Evolutionary conservation across 2,113 vertebrate genomes (phyloP), one percentile per base, ranked within the genome.

Genomic region (Cynocephalus volans): DNA sequence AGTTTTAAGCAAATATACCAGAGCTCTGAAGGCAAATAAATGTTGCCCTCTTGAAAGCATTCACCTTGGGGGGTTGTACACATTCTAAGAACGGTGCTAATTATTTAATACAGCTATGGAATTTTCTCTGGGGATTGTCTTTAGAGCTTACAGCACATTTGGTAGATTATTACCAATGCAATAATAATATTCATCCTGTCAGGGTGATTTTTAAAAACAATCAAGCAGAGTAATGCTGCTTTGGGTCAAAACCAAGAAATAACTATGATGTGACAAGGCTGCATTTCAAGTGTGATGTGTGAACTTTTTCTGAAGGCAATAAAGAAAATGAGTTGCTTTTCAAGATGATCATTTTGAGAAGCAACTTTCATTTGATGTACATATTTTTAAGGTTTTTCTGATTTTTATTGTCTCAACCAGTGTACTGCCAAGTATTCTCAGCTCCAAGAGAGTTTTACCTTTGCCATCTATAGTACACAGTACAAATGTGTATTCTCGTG

Each of bases 361-460:
- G 50, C 7, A 79, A 54, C 72, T 96, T 95, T 67, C 50, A 62
- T 62, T 80, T 93, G 58, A 45, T 82, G 5, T 70, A 56, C 11
- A 26, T 72, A 79, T 96, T 67, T 95, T 24, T 75, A 65, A 96
- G 45, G 9, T 70, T 94, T 92, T 97, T 67, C 70, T 56, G 36
- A 77, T 85, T 97, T 83, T 69, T 69, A 12, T 58, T 41, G 8
- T 90, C 67, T 85, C 45, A 80, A 72, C 65, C 1, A 60, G 33
- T 52, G 31, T 81, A 52, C 58, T 88, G 50, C 56, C n/a, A 62
- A 52, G 19, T 97, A 70, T 62, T 41, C 28, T 90, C 64, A 65
- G 62, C 60, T 98, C 84, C 87, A 79, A 60, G 92, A 92, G 83
- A 50, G 64, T 84, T 98, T 87, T 96, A 97, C 91, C 24, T 64